phyloP scores from a whole-genome alignment of 2,113 vertebrate genomes.

The Oostethus manadensis region DNA sequence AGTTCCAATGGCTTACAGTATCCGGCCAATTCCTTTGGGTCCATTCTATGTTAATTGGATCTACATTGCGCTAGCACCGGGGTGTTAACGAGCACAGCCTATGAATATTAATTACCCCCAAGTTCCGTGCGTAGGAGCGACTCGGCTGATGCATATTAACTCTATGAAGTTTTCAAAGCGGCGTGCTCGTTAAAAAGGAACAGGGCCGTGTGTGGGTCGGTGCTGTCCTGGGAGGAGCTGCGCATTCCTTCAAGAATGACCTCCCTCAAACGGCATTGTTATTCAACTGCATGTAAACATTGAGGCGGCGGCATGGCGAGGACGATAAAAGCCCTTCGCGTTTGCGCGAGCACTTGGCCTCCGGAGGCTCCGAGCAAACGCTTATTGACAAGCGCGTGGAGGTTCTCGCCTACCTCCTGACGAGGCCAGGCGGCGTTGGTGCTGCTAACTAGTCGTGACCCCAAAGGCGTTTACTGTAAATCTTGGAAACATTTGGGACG shows the following conservation, averaged over 20 bases:
- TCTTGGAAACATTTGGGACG: too few species aligned
- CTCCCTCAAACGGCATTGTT: slow-evolving; percentile 55
- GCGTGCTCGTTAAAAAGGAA: slow-evolving; percentile 82
- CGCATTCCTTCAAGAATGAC: slow-evolving; percentile 63
- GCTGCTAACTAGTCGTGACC: too few species aligned
- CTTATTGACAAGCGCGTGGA: slow-evolving; percentile 55
- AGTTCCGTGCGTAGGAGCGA: slow-evolving; percentile 81
- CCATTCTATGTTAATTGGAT: slow-evolving; percentile 75
- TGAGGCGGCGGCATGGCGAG: slow-evolving; percentile 52
- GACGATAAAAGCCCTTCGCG: slow-evolving; percentile 54
- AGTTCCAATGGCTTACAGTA: slow-evolving; percentile 76
- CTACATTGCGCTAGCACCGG: slow-evolving; percentile 79
- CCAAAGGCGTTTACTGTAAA: too few species aligned
- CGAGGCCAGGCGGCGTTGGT: too few species aligned
- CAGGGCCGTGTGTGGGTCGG: slow-evolving; percentile 58
- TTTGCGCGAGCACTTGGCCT: slow-evolving; percentile 46
- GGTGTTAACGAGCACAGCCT: slow-evolving; percentile 84
- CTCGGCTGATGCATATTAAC: slow-evolving; percentile 86
- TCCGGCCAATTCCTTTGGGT: slow-evolving; percentile 81
- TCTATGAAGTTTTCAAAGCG: slow-evolving; percentile 82
- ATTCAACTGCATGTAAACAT: slow-evolving; percentile 63
- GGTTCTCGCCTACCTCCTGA: slow-evolving; percentile 7
- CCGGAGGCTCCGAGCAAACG: slow-evolving; percentile 55
- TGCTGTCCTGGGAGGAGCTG: slow-evolving; percentile 66
- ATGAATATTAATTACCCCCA: slow-evolving; percentile 90